Conservation (phyloP, 2,113 vertebrate genomes). For the Poeciliopsis occidentalis region DNA sequence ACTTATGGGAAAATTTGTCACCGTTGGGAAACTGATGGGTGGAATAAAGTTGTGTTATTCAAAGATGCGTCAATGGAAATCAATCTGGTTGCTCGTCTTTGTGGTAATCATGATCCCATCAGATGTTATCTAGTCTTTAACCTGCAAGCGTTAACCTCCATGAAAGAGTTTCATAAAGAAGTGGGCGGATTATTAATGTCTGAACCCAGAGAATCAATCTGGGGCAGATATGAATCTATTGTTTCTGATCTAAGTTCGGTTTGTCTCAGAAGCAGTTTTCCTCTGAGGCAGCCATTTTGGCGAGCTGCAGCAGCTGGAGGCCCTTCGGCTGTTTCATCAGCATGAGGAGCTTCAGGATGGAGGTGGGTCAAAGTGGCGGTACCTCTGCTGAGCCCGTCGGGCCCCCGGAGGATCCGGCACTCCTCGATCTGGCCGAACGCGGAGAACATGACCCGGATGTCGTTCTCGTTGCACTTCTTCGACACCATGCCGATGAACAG, state of each 20-base stretch:
- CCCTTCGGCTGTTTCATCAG: conserved; percentile 4
- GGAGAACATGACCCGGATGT: conserved; percentile 99
- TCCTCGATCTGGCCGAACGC: conserved; percentile 99
- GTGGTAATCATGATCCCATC: neutral
- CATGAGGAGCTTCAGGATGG: conserved; percentile 22
- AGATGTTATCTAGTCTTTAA: neutral
- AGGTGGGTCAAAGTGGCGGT: conserved; percentile 53
- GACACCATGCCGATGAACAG: conserved; percentile 99
- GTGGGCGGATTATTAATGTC: too few species aligned
- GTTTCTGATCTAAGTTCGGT: conserved; percentile 1
- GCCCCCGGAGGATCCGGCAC: conserved; percentile 97
- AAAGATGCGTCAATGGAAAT: too few species aligned
- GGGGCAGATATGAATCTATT: too few species aligned
- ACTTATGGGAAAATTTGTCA: too few species aligned
- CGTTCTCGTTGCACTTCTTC: conserved; percentile 99
- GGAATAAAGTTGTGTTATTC: too few species aligned
- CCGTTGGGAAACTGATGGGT: too few species aligned
- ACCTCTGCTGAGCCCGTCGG: conserved; percentile 98
- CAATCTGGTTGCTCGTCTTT: neutral
- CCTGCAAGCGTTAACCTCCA: too few species aligned
- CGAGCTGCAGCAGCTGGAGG: conserved; percentile 44
- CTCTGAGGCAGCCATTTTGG: neutral
- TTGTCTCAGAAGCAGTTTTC: neutral
- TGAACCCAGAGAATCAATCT: too few species aligned
- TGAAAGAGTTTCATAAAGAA: too few species aligned